These are phyloP conservation scores for Cyanoramphus novaezelandiae DNA, from an alignment of 2,113 vertebrate species.

Conservation along the genomic window DNA sequence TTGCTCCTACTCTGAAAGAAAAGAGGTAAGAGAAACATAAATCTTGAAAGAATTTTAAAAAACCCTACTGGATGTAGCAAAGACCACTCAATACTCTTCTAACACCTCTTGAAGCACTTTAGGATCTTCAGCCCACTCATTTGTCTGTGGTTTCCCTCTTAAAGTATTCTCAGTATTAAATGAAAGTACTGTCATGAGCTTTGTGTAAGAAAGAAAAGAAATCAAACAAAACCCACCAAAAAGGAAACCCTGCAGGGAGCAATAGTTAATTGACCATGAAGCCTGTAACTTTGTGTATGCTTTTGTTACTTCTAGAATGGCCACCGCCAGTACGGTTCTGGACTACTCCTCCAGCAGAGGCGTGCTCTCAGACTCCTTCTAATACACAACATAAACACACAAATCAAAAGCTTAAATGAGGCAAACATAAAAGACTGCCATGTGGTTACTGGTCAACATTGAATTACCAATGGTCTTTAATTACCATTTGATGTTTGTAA, in stretches of 20 bases:
- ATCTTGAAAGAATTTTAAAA: not conserved
- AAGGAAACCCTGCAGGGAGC: accelerated
- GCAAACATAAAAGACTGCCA: not conserved
- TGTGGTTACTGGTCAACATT: not conserved
- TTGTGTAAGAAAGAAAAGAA: not conserved
- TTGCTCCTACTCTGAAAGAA: not conserved
- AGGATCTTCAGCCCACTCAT: not conserved
- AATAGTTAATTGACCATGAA: not conserved
- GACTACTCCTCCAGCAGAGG: too few species aligned
- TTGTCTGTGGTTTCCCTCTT: not conserved
- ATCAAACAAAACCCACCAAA: not conserved
- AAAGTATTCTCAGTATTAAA: not conserved
- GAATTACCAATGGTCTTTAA: not conserved
- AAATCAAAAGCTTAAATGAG: not conserved
- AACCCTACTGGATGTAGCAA: not conserved
- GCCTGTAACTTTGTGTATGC: not conserved
- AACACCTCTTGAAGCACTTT: not conserved
- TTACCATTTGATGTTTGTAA: not conserved
- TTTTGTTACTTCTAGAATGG: not conserved
- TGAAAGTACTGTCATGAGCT: not conserved
- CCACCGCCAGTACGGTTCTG: not conserved
- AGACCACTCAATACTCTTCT: not conserved
- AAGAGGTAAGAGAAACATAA: not conserved
- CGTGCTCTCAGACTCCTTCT: not conserved
- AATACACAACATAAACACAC: not conserved